Base-by-base conservation (phyloP, 2,888 invertebrate species). In the Ophion costatus region DNA sequence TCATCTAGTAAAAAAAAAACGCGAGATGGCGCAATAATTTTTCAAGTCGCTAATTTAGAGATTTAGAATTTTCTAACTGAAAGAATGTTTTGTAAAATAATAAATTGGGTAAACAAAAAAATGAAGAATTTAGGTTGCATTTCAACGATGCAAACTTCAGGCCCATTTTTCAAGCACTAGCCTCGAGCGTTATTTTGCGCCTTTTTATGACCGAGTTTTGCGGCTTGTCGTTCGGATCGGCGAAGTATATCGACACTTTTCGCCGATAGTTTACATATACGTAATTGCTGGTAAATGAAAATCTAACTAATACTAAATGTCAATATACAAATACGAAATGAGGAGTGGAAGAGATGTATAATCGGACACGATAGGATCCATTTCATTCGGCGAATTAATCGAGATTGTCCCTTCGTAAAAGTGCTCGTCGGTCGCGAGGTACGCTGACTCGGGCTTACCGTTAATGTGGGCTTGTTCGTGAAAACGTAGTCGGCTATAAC, bases 401-500 rank as follows among this genome's bases (percentile, higher is more conserved):
- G 14, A 45, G 45, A 45, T 45, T 45, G 45, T 11, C 14, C 14
- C 4, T 45, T 17, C 14, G 45, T 2, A 11, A 11, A 45, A 20
- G 14, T 45, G 38, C 45, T 20, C 3, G 17, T 29, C 14, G 11
- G 10, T 45, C 14, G 11, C 45, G 14, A 45, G 14, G 3, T 14
- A 10, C 0, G 42, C 20, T n/a, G 29, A 29, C 14, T 63, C 14
- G 86, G 89, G 94, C 95, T 94, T 94, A 96, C 96, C 88, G 95
- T 94, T 89, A 96, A 92, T 82, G 95, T 96, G 66, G 96, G 96
- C 90, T 95, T 96, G 86, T 95, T 94, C 59, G 96, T 96, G 86
- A 96, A 94, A 81, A 95, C 94, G 89, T 96, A 96, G 93, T 97
- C 97, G 81, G 96, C 95, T 87, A 97, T 95, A 76, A 96, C 96